These are phyloP conservation scores for Tachuris rubrigastra DNA, from an alignment of 2,113 vertebrate genomes.

Conservation along the genomic window DNA sequence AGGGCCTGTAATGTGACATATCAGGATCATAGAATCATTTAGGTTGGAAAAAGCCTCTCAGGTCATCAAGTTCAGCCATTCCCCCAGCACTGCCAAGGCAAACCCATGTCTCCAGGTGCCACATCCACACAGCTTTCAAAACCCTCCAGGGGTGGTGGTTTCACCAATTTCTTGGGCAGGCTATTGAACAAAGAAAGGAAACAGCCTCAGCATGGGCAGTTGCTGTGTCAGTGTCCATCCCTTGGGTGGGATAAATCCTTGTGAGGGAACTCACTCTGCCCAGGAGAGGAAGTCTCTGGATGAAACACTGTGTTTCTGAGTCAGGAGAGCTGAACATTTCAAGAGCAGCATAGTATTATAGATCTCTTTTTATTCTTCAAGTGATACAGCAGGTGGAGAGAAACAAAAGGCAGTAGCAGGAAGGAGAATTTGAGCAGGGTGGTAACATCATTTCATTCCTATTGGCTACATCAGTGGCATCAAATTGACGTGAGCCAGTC, in stretches of 20 bases:
- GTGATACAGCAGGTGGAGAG: not conserved
- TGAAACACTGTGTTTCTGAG: not conserved
- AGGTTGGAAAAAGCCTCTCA: not conserved
- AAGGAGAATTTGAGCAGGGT: not conserved
- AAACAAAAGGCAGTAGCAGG: not conserved
- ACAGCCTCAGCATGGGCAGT: fast-evolving
- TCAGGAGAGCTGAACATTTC: not conserved
- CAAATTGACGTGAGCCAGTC: not conserved
- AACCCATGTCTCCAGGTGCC: not conserved
- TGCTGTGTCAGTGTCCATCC: not conserved
- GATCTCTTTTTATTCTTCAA: not conserved
- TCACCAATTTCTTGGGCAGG: not conserved
- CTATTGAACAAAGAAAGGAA: not conserved
- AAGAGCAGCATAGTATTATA: not conserved
- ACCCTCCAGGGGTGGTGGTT: not conserved
- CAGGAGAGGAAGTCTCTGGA: not conserved
- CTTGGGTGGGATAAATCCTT: not conserved
- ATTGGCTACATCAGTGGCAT: not conserved
- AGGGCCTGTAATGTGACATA: fast-evolving
- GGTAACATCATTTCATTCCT: not conserved
- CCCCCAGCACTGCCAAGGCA: not conserved
- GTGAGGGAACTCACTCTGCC: fast-evolving
- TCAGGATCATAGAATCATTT: not conserved
- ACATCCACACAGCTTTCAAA: not conserved
- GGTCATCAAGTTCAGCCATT: not conserved